These are phyloP conservation scores for Dermatemys mawii DNA, from an alignment of 2,113 vertebrate species.

Conservation along the genomic window DNA sequence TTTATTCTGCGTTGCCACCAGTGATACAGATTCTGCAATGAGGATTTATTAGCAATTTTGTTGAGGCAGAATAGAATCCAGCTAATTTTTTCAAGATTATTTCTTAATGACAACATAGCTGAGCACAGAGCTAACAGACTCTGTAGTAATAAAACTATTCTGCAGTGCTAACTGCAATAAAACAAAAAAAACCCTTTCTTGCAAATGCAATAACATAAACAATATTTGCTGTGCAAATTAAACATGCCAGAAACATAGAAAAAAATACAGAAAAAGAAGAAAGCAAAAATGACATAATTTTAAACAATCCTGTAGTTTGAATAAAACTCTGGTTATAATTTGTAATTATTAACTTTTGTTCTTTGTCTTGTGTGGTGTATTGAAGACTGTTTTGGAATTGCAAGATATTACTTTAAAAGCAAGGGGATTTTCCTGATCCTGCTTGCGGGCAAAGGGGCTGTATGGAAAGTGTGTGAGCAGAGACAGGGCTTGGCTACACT, in stretches of 20 bases:
- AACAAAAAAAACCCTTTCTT: neutral
- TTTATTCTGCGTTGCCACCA: neutral
- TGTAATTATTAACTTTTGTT: neutral
- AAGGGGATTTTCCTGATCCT: neutral
- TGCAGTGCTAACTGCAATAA: neutral
- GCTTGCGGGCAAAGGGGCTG: neutral
- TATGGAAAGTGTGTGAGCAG: neutral
- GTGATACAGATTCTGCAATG: neutral
- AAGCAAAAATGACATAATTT: neutral
- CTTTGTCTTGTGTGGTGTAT: neutral
- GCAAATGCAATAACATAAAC: neutral
- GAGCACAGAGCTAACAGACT: neutral
- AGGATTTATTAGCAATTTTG: neutral
- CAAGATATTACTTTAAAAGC: too few species aligned
- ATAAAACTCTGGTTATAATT: neutral
- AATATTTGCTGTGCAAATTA: neutral
- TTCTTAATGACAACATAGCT: neutral
- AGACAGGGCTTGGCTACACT: too few species aligned
- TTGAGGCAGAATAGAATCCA: neutral
- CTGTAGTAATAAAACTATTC: neutral
- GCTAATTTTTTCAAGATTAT: neutral
- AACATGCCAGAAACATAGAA: neutral
- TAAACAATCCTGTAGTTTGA: neutral
- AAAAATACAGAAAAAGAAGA: neutral
- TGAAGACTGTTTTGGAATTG: too few species aligned